phyloP scores from a whole-genome alignment of 1,140 invertebrate species.

The Drosophila sproati region DNA sequence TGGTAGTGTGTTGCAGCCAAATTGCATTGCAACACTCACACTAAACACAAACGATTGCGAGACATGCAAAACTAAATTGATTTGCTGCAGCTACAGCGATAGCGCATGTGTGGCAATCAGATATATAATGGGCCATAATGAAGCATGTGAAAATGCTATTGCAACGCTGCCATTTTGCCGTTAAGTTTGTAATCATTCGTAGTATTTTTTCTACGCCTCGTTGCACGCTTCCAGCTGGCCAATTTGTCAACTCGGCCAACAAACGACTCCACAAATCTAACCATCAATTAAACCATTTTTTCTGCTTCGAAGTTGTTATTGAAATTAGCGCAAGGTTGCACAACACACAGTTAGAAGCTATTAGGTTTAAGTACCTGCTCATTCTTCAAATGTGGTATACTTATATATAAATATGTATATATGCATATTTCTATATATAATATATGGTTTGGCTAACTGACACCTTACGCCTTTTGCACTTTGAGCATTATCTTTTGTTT shows the following conservation, averaged over 20 bases:
- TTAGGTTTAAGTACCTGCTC: constrained; percentile 10
- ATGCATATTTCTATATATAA: neutral
- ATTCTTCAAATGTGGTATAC: neutral
- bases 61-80: constrained; percentile 64
- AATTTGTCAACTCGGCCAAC: constrained; percentile 49
- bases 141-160: constrained; percentile 20
- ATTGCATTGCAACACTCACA: constrained; percentile 30
- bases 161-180: constrained; percentile 34
- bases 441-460: too few species aligned
- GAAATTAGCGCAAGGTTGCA: constrained; percentile 34
- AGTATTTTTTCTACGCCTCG: constrained; percentile 50
- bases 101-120: constrained; percentile 15
- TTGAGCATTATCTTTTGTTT: constrained; percentile 20
- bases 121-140: constrained; percentile 38
- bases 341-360: constrained; percentile 6
- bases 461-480: constrained; percentile 22
- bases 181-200: constrained; percentile 58
- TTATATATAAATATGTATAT: neutral
- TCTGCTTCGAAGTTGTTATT: neutral
- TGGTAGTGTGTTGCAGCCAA: constrained; percentile 1
- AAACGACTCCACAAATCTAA: constrained; percentile 5
- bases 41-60: constrained; percentile 29
- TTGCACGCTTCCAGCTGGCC: constrained; percentile 42
- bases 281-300: neutral
- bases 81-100: constrained; percentile 41